Evolutionary conservation across 2,113 vertebrate species (phyloP), one percentile per base, ranked within the genome.

Genomic region (Tringa solitaria): DNA sequence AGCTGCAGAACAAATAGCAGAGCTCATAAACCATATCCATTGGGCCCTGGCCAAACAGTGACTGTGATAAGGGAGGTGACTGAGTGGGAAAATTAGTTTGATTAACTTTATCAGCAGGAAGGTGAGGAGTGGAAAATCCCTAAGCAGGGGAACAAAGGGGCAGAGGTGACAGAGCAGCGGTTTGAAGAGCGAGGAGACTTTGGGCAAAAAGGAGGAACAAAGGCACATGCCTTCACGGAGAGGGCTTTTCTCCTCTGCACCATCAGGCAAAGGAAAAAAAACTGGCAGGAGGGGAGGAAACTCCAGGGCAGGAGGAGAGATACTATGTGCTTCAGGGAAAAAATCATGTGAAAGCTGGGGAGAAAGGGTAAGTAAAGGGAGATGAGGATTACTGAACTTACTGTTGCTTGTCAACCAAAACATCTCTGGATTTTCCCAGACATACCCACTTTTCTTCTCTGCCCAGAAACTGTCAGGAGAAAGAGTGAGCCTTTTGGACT

Each of bases 51-150:
- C 95, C 96, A 96, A 95, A 84, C 37, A 93, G 51, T 14, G 57
- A 51, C 70, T 96, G 72, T 60, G 96, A 94, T 97, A 97, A 96
- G 88, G 43, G 83, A 96, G 90, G 92, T 95, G 90, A 54, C 90
- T 75, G 85, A 95, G 75, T 77, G 83, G 93, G 93, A 96, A 96
- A 96, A 95, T 95, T 87, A 94, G 78, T 88, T 70, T 95, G 95
- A 96, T 94, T 91, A 96, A 94, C 72, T 93, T 96, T 96, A 95
- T 95, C 93, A 77, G 75, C 95, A 97, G 95, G 96, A 96, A 96
- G 85, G 92, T 93, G 84, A 93, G 37, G 67, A 95, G 72, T 77
- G 92, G 93, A 96, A 97, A 96, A 88, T 95, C 82, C 72, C 90
- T 67, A 72, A 94, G 85, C 75, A 93, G 63, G 56, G 88, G 90